These are phyloP conservation scores for Temnopleurus reevesii DNA, from an alignment of 53 echinoderm and acorn worm species.

Conservation along the genomic window DNA sequence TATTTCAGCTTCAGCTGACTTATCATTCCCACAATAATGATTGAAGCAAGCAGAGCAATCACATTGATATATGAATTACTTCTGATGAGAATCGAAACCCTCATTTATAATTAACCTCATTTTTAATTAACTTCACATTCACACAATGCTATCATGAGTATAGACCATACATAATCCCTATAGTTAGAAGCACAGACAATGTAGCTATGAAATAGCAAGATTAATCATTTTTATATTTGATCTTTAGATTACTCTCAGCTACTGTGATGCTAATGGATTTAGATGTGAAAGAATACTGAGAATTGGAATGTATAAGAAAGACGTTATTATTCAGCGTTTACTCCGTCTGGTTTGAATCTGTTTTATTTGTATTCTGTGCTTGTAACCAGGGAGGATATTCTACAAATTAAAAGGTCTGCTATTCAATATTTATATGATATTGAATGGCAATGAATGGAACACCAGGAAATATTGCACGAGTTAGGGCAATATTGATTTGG, in stretches of 20 bases:
- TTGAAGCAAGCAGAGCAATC: not conserved
- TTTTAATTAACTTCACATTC: not conserved
- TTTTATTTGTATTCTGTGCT: too few relatives aligned
- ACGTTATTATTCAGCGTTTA: too few relatives aligned
- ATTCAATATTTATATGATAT: too few relatives aligned
- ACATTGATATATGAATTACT: not conserved
- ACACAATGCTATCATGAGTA: not conserved
- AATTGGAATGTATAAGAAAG: too few relatives aligned
- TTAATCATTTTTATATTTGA: not conserved
- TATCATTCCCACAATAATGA: not conserved
- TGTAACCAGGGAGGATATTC: too few relatives aligned
- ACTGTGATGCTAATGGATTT: not conserved
- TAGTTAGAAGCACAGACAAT: not conserved
- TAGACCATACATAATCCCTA: not conserved
- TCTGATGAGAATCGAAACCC: not conserved
- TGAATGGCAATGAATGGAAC: too few relatives aligned
- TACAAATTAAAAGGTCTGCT: too few relatives aligned
- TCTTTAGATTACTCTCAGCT: not conserved
- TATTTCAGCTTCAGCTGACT: not conserved
- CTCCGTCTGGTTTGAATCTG: too few relatives aligned
- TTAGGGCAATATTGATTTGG: too few relatives aligned
- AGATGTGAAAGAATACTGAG: not conserved
- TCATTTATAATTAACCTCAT: not conserved
- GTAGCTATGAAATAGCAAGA: too few relatives aligned
- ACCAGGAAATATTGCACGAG: too few relatives aligned